Evolutionary conservation across 2,888 invertebrate species (phyloP).

Genomic region (Drosophila villosipedis): DNA sequence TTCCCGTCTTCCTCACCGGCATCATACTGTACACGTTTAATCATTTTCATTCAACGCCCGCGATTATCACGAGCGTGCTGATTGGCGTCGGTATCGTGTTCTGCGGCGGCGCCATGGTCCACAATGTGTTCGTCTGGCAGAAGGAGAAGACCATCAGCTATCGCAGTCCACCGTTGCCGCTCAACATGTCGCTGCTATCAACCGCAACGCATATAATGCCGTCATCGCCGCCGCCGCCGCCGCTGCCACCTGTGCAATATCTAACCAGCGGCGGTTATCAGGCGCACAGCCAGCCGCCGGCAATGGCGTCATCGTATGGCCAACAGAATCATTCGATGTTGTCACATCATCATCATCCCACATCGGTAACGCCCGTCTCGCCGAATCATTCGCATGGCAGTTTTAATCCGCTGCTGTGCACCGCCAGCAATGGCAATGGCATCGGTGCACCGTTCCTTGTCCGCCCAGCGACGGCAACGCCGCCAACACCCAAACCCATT

Average conservation of each 20-base stretch:
- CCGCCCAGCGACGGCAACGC: conserved; percentile 85
- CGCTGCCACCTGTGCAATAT: conserved; percentile 70
- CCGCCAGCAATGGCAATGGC: conserved; percentile 36
- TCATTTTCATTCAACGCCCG: conserved; percentile 96
- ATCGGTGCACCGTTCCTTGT: conserved; percentile 79
- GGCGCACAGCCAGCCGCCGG: conserved; percentile 30
- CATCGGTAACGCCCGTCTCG: conserved; percentile 85
- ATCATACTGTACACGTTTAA: conserved; percentile 96
- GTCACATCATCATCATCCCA: conserved; percentile 74
- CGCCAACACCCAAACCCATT: conserved; percentile 84
- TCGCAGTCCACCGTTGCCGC: conserved; percentile 80
- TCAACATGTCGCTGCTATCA: conserved; percentile 71
- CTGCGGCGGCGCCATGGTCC: conserved; percentile 96
- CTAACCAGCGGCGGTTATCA: conserved; percentile 62
- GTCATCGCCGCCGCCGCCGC: conserved; percentile 26
- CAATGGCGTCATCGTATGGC: conserved; percentile 28
- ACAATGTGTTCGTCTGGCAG: conserved; percentile 98
- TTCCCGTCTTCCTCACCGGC: conserved; percentile 96
- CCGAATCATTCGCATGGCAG: conserved; percentile 85
- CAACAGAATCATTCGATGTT: conserved; percentile 59
- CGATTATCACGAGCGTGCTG: conserved; percentile 95
- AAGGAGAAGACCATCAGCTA: conserved; percentile 94
- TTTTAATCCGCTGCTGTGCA: conserved; percentile 82
- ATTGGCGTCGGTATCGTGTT: conserved; percentile 96
- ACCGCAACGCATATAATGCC: conserved; percentile 29